phyloP scores from a whole-genome alignment of 2,888 invertebrate species.

The Lasioglossum malachurum region DNA sequence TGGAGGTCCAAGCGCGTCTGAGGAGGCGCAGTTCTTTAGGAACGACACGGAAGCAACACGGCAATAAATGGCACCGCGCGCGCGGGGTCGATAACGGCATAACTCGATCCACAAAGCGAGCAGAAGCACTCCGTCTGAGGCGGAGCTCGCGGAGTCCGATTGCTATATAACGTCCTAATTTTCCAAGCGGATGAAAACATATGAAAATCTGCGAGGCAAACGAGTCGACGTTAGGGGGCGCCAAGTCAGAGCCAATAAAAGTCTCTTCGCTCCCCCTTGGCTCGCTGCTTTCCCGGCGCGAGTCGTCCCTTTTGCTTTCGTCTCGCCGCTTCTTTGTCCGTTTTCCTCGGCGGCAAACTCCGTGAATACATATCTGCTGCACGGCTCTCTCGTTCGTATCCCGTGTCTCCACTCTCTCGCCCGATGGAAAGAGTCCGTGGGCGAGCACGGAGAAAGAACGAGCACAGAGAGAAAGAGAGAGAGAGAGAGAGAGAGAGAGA shows the following conservation, averaged over 20 bases:
- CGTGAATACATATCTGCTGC: constrained; percentile 25
- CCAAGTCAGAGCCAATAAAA: constrained; percentile 84
- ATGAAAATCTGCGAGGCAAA: constrained; percentile 84
- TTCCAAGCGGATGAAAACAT: constrained; percentile 84
- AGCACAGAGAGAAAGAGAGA: not conserved
- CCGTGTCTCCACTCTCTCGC: not conserved
- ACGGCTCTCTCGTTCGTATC: constrained; percentile 31
- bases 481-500: not conserved
- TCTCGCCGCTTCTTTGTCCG: constrained; percentile 66
- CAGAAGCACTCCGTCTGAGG: constrained; percentile 25
- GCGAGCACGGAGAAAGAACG: not conserved
- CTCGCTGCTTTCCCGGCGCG: constrained; percentile 56
- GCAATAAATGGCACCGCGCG: constrained; percentile 14
- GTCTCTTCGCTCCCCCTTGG: constrained; percentile 75
- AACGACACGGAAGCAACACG: not conserved
- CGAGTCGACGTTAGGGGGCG: constrained; percentile 81
- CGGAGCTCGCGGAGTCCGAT: constrained; percentile 61
- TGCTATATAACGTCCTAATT: constrained; percentile 82
- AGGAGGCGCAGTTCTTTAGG: not conserved
- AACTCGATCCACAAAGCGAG: constrained; percentile 48
- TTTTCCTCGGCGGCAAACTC: constrained; percentile 44
- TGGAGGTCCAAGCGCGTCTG: not conserved
- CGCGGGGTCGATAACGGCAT: constrained; percentile 41
- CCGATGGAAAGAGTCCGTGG: not conserved
- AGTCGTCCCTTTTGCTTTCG: constrained; percentile 54